Conservation (phyloP, 2,888 invertebrate genomes). For the Oscheius sp. region DNA sequence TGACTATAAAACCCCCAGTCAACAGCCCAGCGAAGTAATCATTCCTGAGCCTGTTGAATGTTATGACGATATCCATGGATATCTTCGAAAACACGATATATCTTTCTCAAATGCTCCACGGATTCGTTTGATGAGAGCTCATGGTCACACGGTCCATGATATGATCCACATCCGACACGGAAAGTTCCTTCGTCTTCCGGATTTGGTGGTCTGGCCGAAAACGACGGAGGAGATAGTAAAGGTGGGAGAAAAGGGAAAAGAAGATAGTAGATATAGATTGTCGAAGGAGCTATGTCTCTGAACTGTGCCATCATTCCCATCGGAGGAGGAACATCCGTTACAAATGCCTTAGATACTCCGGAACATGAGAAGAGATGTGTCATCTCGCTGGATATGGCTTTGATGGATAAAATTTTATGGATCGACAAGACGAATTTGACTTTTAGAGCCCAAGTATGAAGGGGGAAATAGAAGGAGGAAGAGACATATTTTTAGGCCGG, state of each 20-base stretch:
- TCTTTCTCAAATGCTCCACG: constrained; percentile 82
- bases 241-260: constrained; percentile 10
- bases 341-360: constrained; percentile 65
- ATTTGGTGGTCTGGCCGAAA: constrained; percentile 89
- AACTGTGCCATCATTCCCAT: constrained; percentile 83
- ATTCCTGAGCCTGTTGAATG: constrained; percentile 82
- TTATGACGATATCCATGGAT: constrained; percentile 84
- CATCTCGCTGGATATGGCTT: constrained; percentile 88
- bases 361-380: constrained; percentile 81
- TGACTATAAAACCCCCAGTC: constrained; percentile 55
- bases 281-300: constrained; percentile 80
- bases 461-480: no score
- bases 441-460: constrained; percentile 82
- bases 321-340: constrained; percentile 68
- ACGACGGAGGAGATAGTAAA: constrained; percentile 46
- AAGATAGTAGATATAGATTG: constrained; percentile 74
- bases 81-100: constrained; percentile 84
- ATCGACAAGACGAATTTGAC: constrained; percentile 85
- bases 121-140: constrained; percentile 61
- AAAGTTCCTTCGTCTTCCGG: constrained; percentile 86
- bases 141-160: constrained; percentile 78
- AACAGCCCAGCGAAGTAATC: constrained; percentile 74
- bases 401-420: constrained; percentile 93
- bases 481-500: no score
- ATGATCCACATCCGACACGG: constrained; percentile 80